Evolutionary conservation across 2,888 invertebrate species (phyloP), one percentile per base, ranked within the genome.

Genomic region (Chymomyza amoena): DNA sequence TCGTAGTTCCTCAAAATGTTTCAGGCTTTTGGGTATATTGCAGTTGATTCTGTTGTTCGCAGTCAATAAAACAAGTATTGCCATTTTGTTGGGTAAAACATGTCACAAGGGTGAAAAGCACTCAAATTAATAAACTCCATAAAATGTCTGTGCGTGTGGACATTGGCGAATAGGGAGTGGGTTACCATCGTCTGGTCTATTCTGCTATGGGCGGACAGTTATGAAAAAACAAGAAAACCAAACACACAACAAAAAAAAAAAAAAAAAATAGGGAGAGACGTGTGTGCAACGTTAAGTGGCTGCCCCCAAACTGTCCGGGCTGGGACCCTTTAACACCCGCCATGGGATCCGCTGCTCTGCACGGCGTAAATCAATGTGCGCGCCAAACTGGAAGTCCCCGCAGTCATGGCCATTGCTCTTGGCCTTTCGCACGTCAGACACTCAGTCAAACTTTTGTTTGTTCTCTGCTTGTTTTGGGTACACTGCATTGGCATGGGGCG

Each of bases 51-150:
- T 56, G 20, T 45, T 59, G 45, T 68, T 63, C 69, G 72, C 76
- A 80, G 79, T 84, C 84, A 87, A 83, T 87, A 87, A 85, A 84
- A 85, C 88, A 87, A 84, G 84, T 75, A 76, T 70, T 68, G 73
- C 76, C 76, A 76, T 76, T 45, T 76, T 76, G 76, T 66, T 76
- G 76, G 39, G 68, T 61, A 63, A 73, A 79, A 83, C 81, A 69
- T 80, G 86, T 87, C 84, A 83, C 73, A 72, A 77, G 79, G 75
- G 78, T 77, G 77, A 77, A 80, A 81, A 84, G 81, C 88, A 89
- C 90, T 89, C 85, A 90, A 90, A 90, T 89, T 89, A 90, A 90
- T 90, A 89, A 90, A 89, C 89, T 89, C 90, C 89, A 90, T 90
- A 89, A 90, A 90, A 88, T 90, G 89, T 86, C 84, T 76, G 80